phyloP scores from a whole-genome alignment of 2,888 invertebrate species.

The Pyrrhosoma nymphula region DNA sequence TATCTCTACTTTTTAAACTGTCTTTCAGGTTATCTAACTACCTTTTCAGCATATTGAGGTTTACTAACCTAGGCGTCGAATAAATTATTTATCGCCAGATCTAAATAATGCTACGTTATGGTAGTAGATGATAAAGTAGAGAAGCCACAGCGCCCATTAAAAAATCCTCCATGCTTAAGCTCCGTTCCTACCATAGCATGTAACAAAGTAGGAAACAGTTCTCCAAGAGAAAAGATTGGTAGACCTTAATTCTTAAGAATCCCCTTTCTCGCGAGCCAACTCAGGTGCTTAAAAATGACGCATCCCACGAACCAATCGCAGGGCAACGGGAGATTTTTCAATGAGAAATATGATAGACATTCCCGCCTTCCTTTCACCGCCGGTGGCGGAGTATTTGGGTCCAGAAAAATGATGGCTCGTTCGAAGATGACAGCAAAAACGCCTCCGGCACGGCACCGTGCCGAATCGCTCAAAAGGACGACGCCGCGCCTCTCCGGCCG shows the following conservation, averaged over 20 bases:
- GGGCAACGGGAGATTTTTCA: neutral
- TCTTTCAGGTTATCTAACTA: no score
- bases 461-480: constrained; percentile 35
- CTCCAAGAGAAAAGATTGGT: neutral
- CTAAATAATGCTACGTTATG: no score
- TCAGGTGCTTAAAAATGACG: constrained; percentile 29
- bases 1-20: no score
- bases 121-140: no score
- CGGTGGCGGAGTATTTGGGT: neutral
- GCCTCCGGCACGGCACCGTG: neutral
- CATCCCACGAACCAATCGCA: constrained; percentile 9
- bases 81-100: no score
- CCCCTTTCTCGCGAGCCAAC: neutral
- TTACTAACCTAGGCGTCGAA: no score
- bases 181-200: no score
- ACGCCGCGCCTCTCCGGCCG: neutral
- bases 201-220: no score
- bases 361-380: neutral
- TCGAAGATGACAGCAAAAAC: constrained; percentile 56
- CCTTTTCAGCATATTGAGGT: no score
- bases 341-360: neutral
- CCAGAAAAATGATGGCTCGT: constrained; percentile 43
- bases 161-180: no score
- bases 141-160: no score
- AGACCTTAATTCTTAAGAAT: neutral